Evolutionary conservation across 2,797 vertebrate species (phyloP).

Genomic region (Setipinna tenuifilis): DNA sequence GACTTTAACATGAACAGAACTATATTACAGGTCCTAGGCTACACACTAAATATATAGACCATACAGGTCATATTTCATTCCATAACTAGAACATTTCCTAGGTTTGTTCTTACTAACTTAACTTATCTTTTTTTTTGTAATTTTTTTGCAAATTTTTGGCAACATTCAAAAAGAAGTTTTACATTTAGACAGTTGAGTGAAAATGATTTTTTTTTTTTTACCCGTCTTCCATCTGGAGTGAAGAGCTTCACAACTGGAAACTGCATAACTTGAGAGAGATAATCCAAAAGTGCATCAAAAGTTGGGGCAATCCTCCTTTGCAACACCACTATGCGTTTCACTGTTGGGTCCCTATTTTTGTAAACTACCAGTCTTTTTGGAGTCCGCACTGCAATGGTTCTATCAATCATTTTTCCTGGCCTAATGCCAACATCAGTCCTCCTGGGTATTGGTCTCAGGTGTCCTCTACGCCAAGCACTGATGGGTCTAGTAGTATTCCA

Average conservation of each 20-base stretch:
- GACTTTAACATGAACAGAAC: not conserved
- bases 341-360: conserved; percentile 84
- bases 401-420: conserved; percentile 59
- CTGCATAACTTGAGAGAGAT: conserved; percentile 85
- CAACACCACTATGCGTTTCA: conserved; percentile 76
- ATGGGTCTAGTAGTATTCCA: conserved; percentile 84
- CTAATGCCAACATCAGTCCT: conserved; percentile 56
- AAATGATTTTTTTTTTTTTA: conserved; percentile 71
- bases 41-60: not conserved
- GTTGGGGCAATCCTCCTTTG: conserved; percentile 83
- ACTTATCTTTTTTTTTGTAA: not conserved
- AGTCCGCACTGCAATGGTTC: conserved; percentile 65
- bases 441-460: conserved; percentile 50
- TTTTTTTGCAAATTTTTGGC: not conserved
- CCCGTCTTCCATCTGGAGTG: conserved; percentile 87
- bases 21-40: not conserved
- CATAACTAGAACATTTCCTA: not conserved
- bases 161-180: not conserved
- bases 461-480: conserved; percentile 52
- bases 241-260: conserved; percentile 89
- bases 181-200: not conserved
- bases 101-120: not conserved
- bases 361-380: conserved; percentile 86
- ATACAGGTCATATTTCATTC: not conserved
- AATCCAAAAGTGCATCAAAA: conserved; percentile 87